A percentile compares a stretch with the other conserved stretches of the same genome.
phyloP scores from a whole-genome alignment of 1,140 invertebrate genomes.

The Samia ricini region DNA sequence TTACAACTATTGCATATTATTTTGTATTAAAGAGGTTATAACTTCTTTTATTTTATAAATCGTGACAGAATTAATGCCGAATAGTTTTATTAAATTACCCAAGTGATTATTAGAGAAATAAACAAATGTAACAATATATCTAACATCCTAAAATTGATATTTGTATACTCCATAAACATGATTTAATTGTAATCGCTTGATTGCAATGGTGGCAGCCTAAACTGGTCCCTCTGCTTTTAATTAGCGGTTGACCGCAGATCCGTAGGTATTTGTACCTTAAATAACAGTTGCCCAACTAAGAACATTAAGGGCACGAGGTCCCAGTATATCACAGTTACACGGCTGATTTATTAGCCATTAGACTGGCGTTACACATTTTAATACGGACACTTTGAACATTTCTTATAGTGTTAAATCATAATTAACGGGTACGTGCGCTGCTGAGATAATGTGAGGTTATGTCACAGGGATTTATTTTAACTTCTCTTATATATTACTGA shows the following conservation, averaged over 20 bases:
- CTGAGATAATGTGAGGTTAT: conserved; percentile 6
- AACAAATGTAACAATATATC: no score
- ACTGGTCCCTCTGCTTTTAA: background rate
- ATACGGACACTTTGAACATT: conserved; percentile 19
- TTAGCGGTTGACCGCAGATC: background rate
- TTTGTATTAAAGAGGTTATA: no score
- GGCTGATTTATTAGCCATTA: conserved; percentile 29
- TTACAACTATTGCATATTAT: no score
- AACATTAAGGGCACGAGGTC: conserved; percentile 23
- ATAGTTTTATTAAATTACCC: no score
- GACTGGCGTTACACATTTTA: conserved; percentile 22
- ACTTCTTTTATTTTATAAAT: no score
- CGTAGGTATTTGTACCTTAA: conserved; percentile 1
- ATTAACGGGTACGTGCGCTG: conserved; percentile 21
- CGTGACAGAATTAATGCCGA: no score
- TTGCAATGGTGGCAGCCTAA: background rate
- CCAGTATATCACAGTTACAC: conserved; percentile 25
- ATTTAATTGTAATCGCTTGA: background rate
- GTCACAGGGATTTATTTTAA: conserved; percentile 11
- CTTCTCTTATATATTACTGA: background rate
- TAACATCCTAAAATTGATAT: background rate
- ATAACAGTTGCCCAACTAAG: conserved; percentile 20
- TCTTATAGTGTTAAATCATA: conserved; percentile 24
- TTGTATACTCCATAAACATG: background rate
- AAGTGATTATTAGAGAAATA: no score